Percentiles rank a stretch among this genome's conserved stretches.
phyloP scores from a whole-genome alignment of 37 sponge, comb jelly and placozoan genomes.

The Beroe forskalii region DNA sequence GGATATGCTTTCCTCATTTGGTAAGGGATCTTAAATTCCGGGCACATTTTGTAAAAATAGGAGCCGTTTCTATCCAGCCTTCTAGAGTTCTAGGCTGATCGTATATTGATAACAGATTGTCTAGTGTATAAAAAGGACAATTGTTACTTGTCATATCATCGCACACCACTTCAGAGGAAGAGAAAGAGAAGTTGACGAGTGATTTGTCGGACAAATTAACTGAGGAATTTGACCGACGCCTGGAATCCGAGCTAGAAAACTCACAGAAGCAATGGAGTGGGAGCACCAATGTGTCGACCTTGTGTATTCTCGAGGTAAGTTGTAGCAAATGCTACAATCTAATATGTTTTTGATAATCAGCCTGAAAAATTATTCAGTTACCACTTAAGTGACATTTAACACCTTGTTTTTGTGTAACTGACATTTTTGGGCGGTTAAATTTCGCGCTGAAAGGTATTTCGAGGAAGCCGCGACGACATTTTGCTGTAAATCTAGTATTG shows the following conservation, averaged over 20 bases:
- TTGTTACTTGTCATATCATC: too few relatives aligned
- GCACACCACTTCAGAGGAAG: conserved; percentile 51
- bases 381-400: background rate
- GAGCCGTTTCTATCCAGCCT: too few relatives aligned
- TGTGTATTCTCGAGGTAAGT: conserved; percentile 29
- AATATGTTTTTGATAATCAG: too few relatives aligned
- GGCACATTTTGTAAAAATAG: too few relatives aligned
- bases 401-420: background rate
- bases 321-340: too few relatives aligned
- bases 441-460: conserved; percentile 10
- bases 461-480: conserved; percentile 22
- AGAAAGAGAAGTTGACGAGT: background rate
- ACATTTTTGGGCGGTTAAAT: conserved; percentile 8
- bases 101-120: too few relatives aligned
- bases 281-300: conserved; percentile 23
- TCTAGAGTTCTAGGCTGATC: too few relatives aligned
- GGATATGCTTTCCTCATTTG: conserved; percentile 44
- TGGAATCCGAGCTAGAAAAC: conserved; percentile 25
- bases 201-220: background rate
- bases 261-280: conserved; percentile 64
- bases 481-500: background rate
- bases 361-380: too few relatives aligned
- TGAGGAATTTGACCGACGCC: background rate
- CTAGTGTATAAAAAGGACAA: too few relatives aligned
- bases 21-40: background rate